Evolutionary conservation across 2,113 vertebrate species (phyloP).

Genomic region (Strigops habroptila): DNA sequence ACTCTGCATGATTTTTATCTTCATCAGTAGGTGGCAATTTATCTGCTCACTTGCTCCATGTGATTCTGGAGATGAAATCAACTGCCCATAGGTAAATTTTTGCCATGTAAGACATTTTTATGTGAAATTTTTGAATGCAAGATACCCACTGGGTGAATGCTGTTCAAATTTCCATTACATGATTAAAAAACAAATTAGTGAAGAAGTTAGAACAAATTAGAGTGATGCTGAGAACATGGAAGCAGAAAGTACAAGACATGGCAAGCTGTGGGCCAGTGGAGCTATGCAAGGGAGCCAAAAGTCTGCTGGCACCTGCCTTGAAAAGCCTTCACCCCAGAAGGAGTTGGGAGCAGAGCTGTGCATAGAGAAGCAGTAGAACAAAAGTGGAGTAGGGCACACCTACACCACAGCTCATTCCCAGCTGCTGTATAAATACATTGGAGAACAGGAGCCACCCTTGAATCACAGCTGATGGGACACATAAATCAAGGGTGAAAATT

Average conservation of each 20-base stretch:
- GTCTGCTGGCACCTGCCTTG: background rate
- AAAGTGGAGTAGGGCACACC: background rate
- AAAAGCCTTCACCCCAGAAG: background rate
- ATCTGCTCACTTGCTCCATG: background rate
- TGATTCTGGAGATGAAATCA: background rate
- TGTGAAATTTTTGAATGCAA: background rate
- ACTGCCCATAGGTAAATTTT: background rate
- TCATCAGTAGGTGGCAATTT: background rate
- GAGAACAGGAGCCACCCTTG: background rate
- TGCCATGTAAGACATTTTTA: background rate
- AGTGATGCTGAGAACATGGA: background rate
- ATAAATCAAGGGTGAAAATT: background rate
- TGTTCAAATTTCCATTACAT: background rate
- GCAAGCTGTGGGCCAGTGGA: background rate
- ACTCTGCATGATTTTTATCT: background rate
- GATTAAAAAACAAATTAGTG: background rate
- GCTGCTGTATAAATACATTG: accelerated
- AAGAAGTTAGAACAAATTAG: background rate
- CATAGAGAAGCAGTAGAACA: no score
- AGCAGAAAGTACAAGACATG: background rate
- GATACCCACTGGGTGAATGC: background rate
- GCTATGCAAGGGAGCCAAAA: background rate
- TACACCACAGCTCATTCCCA: background rate
- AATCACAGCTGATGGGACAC: background rate
- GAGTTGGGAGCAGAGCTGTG: background rate